Base-by-base conservation (phyloP, 2,113 vertebrate species). In the Agapornis roseicollis region DNA sequence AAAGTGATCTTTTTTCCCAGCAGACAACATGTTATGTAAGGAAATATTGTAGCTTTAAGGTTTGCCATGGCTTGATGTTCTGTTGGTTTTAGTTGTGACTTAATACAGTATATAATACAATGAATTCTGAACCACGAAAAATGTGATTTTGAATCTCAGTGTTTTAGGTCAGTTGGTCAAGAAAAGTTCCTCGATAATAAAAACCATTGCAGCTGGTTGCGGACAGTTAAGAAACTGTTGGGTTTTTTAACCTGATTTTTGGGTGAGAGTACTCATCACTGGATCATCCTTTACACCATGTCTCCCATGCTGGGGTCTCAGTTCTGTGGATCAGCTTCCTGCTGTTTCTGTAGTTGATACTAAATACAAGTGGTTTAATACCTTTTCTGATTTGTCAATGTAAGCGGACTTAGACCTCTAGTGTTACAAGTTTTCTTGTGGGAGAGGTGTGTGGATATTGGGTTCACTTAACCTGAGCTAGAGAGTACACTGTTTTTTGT, bases 1-100 rank as follows among this genome's bases (percentile, higher is more conserved):
- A 66, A 86, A 81, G 39, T 39, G 47, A 49, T 80, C 11, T 69
- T 64, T 88, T 78, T 66, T 8, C 49, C 35, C 37, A 81, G 28
- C 56, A 84, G 65, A 63, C 70, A 86, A 37, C 89, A 79, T 88
- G 82, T 79, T 93, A 74, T 17, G 35, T 74, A 90, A 81, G 72
- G 64, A 95, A 88, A 74, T 88, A 44, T 65, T 94, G 17, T 4
- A 49, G 47, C 65, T 74, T 74, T 56, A 68, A 88, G 60, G 50
- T 71, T 93, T 81, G 35, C 55, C 66, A 37, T 47, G 74, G 29
- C 58, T 85, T 80, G 52, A 63, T 73, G 53, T 89, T 82, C 58
- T 49, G 39, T 42, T 83, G 50, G 19, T 74, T 78, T 86, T 86
- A 79, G 42, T 86, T 86, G 83, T 93, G 83, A 71, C 27, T 80